These are phyloP conservation scores for Nilaparvata lugens DNA, from an alignment of 1,140 invertebrate species.

Conservation along the genomic window DNA sequence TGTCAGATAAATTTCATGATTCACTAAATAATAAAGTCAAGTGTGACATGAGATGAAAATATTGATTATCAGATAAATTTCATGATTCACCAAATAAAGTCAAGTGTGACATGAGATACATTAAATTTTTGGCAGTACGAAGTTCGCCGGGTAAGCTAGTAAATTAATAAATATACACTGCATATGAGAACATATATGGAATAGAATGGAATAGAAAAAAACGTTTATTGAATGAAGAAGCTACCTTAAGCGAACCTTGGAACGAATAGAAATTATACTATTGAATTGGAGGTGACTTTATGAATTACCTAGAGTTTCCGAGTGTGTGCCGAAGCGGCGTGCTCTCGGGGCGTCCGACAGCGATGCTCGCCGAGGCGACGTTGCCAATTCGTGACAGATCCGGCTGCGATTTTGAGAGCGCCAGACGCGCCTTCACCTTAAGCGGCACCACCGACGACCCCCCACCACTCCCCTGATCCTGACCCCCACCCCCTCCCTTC, in stretches of 20 bases:
- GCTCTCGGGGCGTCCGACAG: conserved; percentile 16
- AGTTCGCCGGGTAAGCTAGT: no score
- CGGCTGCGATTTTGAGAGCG: conserved; percentile 64
- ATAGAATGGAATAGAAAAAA: no score
- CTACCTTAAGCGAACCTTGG: no score
- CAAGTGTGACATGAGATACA: no score
- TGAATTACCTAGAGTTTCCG: conserved; percentile 24
- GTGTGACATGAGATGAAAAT: no score
- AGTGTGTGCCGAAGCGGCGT: conserved; percentile 23
- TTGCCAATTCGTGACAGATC: conserved; percentile 40
- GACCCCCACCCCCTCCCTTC: conserved; percentile 29
- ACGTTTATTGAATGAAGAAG: no score
- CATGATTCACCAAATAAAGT: no score
- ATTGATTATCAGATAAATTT: no score
- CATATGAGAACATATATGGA: background rate
- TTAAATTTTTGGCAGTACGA: no score
- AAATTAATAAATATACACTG: no score
- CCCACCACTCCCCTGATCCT: conserved; percentile 28
- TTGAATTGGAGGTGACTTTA: background rate
- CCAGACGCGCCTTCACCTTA: conserved; percentile 7
- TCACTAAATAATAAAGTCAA: no score
- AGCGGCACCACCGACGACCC: background rate
- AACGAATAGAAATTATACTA: background rate
- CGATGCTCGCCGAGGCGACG: conserved; percentile 22
- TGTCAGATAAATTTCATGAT: no score